These are phyloP conservation scores for Siniperca obscura DNA, from an alignment of 2,797 vertebrate genomes.

Conservation along the genomic window DNA sequence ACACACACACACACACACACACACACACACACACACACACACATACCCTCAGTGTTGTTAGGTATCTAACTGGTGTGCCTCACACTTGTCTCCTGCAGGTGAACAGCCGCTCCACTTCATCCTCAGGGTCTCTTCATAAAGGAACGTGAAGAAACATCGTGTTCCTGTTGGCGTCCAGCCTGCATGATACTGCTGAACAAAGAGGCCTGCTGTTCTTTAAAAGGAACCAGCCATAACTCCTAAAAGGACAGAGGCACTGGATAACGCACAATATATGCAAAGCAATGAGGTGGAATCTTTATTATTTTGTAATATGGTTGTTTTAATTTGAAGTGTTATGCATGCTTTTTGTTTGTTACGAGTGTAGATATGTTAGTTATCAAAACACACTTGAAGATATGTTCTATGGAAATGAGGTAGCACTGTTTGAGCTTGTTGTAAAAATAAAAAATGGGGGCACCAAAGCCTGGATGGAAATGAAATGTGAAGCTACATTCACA, in stretches of 20 bases:
- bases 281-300: slow-evolving; percentile 48
- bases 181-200: slow-evolving; percentile 47
- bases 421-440: slow-evolving; percentile 30
- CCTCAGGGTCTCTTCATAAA: slow-evolving; percentile 92
- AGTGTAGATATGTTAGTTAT: slow-evolving; percentile 52
- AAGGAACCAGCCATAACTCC: slow-evolving; percentile 69
- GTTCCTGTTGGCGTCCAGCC: slow-evolving; percentile 32
- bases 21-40: not conserved
- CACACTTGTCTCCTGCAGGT: slow-evolving; percentile 84
- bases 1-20: not conserved
- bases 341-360: slow-evolving; percentile 65
- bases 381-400: slow-evolving; percentile 35
- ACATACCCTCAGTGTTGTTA: not conserved
- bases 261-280: slow-evolving; percentile 71
- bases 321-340: slow-evolving; percentile 62
- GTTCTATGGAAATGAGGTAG: slow-evolving; percentile 35
- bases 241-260: slow-evolving; percentile 40
- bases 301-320: slow-evolving; percentile 45
- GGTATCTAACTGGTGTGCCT: slow-evolving; percentile 43
- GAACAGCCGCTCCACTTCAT: slow-evolving; percentile 88
- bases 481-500: slow-evolving; percentile 15
- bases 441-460: not conserved
- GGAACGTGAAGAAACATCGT: slow-evolving; percentile 85
- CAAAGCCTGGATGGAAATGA: slow-evolving; percentile 9
- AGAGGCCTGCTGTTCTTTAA: slow-evolving; percentile 55